Base-by-base conservation (phyloP, 1,140 invertebrate species). In the Leptestheria dahalacensis region DNA sequence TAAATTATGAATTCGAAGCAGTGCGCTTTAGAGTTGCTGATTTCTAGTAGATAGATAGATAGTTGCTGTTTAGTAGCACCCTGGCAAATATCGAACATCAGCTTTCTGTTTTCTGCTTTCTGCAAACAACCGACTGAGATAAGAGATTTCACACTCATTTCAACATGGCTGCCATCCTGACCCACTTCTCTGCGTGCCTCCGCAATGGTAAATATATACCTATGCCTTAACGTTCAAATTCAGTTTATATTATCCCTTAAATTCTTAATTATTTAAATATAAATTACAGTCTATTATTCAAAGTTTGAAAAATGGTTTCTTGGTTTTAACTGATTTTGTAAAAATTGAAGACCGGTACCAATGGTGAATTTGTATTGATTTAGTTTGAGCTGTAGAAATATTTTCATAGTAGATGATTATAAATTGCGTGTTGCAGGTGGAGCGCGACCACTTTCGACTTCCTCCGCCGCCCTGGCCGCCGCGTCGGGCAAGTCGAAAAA, bases 401-500 rank as follows among this genome's bases (percentile, higher is more conserved):
- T 41, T 41, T 9, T 41, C n/a, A n/a, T n/a, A n/a, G n/a, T n/a
- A n/a, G 15, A 41, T 41, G 6, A 41, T 41, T 41, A 41, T 41
- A 41, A 41, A 41, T n/a, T n/a, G n/a, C n/a, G n/a, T n/a, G n/a
- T n/a, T n/a, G n/a, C 33, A 41, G 33, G 33, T 41, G 53, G 53
- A 6, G 33, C 26, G 10, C 25, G 53, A 1, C 26, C 26, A 10
- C 26, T 55, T 2, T 55, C 53, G 25, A 55, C 53, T 0, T 6
- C 15, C 15, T 3, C 33, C 10, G 47, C 58, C 21, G 50, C 61
- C 2, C 41, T 57, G 1, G 33, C 57, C 2, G 25, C 55, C 2
- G 48, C 48, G 49, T 20, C 46, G 25, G 57, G 55, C n/a, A 64
- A 61, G 59, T 62, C 56, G 28, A 63, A 65, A 51, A 50, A 29